Percentiles rank a stretch among this genome's conserved stretches.
Evolutionary conservation across 35 echinoderm and acorn worm species (phyloP).

Genomic region (Eucidaris tribuloides): DNA sequence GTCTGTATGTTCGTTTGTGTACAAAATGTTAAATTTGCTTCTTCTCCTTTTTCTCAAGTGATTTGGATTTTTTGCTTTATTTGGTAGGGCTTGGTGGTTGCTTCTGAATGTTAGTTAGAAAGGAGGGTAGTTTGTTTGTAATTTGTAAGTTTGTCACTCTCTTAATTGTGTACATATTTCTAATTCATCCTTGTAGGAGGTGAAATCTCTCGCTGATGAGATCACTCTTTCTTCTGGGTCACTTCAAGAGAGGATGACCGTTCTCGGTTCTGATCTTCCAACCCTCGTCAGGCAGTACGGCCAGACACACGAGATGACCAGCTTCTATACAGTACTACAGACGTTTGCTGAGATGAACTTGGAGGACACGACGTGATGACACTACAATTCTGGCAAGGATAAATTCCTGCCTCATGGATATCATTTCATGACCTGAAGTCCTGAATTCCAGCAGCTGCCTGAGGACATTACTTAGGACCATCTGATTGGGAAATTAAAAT

Average conservation of each 20-base stretch:
- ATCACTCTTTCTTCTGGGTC: not conserved
- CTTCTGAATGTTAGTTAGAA: not conserved
- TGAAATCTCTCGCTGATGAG: not conserved
- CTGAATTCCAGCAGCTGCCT: no score
- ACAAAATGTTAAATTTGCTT: not conserved
- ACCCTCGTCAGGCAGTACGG: slow-evolving; percentile 35
- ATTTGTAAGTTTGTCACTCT: not conserved
- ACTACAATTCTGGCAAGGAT: no score
- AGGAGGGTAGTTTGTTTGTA: not conserved
- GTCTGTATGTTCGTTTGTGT: not conserved
- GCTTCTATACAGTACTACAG: slow-evolving; percentile 40
- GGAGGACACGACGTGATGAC: slow-evolving; percentile 7
- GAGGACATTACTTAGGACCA: no score
- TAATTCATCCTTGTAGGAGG: slow-evolving; percentile 19
- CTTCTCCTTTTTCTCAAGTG: not conserved
- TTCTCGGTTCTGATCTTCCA: slow-evolving; percentile 11
- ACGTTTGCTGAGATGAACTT: slow-evolving; percentile 27
- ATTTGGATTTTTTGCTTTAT: not conserved
- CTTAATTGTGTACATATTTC: not conserved
- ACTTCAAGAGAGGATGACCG: not conserved
- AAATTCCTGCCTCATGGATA: no score
- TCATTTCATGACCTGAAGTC: no score
- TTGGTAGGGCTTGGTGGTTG: not conserved
- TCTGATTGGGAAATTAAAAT: no score
- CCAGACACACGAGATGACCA: slow-evolving; percentile 5